Percentiles rank a stretch among this genome's conserved stretches.
Evolutionary conservation across 2,113 vertebrate species (phyloP).

Genomic region (Oreocharis arfaki): DNA sequence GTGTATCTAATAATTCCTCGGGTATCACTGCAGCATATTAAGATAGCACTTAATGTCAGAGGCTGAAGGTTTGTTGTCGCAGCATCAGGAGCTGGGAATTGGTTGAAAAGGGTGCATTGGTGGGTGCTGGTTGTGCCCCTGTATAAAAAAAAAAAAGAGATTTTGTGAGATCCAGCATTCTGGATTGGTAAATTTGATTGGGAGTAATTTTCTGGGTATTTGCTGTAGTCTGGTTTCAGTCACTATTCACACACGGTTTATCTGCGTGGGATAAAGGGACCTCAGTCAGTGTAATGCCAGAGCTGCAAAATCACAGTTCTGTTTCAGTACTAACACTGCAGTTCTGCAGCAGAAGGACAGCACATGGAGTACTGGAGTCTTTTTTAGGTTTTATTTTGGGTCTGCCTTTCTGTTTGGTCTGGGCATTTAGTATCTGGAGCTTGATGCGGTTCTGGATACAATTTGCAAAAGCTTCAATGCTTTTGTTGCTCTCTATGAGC

Average conservation of each 20-base stretch:
- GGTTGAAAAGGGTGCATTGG: background rate
- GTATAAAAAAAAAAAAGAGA: background rate
- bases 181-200: background rate
- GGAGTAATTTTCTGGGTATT: background rate
- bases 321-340: background rate
- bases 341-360: background rate
- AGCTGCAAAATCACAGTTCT: background rate
- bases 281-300: background rate
- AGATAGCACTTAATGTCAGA: background rate
- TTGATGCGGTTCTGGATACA: background rate
- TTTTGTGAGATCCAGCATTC: background rate
- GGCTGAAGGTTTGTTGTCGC: background rate
- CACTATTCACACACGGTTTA: rapidly evolving
- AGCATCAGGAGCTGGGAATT: rapidly evolving
- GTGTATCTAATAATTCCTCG: background rate
- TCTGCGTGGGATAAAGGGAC: background rate
- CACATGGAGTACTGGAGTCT: background rate
- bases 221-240: background rate
- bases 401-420: background rate
- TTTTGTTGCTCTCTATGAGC: background rate
- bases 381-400: background rate
- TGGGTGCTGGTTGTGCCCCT: background rate
- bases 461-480: background rate
- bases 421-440: background rate
- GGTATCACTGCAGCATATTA: background rate